These are phyloP conservation scores for Aphidoletes aphidimyza DNA, from an alignment of 2,888 invertebrate species.

Conservation along the genomic window DNA sequence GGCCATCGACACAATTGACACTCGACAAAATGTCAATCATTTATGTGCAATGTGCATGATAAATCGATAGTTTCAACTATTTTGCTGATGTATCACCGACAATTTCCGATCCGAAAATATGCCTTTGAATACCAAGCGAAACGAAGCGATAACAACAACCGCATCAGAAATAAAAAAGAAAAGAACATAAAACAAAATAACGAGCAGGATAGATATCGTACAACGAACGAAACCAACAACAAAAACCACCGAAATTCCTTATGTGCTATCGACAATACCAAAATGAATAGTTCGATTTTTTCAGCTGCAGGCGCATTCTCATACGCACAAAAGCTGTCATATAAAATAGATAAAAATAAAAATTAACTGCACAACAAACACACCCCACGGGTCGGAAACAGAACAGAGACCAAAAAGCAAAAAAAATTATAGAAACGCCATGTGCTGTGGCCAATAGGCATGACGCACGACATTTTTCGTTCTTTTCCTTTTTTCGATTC, in stretches of 20 bases:
- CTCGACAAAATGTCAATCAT: neutral
- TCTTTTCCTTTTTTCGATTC: neutral
- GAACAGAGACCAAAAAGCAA: neutral
- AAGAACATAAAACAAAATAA: no score
- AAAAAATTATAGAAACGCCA: neutral
- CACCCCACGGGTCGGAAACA: slow-evolving; percentile 3
- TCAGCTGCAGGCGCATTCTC: neutral
- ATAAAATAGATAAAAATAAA: slow-evolving; percentile 26
- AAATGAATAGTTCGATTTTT: neutral
- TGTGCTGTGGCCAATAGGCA: slow-evolving; percentile 31
- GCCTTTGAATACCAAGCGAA: neutral
- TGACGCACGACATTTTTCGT: neutral
- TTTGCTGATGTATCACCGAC: neutral
- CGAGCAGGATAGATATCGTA: no score
- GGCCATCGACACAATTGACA: neutral
- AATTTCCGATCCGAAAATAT: neutral
- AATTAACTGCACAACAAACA: slow-evolving; percentile 31
- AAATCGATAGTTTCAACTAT: neutral
- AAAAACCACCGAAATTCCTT: neutral
- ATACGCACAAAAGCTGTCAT: slow-evolving; percentile 6
- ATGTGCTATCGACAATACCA: neutral
- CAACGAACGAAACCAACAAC: no score
- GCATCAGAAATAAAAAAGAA: no score
- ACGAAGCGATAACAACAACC: neutral
- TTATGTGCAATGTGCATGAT: neutral